A percentile compares a stretch with the other conserved stretches of the same genome.
Evolutionary conservation across 2,113 vertebrate species (phyloP).

Genomic region (Turdus rufiventris): DNA sequence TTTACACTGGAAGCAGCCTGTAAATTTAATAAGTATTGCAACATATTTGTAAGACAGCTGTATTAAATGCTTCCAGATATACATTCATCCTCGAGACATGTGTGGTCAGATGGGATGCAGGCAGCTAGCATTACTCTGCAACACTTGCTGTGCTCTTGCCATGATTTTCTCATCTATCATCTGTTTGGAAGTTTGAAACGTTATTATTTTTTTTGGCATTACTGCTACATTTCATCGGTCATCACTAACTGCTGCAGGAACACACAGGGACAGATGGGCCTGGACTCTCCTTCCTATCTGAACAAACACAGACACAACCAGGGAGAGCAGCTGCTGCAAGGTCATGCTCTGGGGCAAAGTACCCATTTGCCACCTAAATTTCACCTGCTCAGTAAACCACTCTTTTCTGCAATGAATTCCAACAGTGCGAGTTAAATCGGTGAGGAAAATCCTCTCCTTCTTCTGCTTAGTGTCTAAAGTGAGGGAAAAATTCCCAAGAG

Average conservation of each 20-base stretch:
- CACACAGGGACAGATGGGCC: constrained; percentile 24
- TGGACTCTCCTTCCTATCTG: not conserved
- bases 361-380: not conserved
- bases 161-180: not conserved
- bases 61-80: constrained; percentile 25
- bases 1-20: not conserved
- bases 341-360: not conserved
- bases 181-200: not conserved
- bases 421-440: not conserved
- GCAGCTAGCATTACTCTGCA: not conserved
- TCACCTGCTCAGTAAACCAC: not conserved
- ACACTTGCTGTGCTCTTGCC: not conserved
- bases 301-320: not conserved
- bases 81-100: not conserved
- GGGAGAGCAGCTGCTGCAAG: constrained; percentile 6
- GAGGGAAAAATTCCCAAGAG: not conserved
- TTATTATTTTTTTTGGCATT: not conserved
- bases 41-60: not conserved
- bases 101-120: constrained; percentile 10
- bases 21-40: constrained; percentile 1
- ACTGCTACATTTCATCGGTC: constrained; percentile 2
- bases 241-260: constrained; percentile 6
- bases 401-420: not conserved
- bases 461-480: not conserved
- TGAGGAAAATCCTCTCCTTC: not conserved